phyloP scores from a whole-genome alignment of 2,113 vertebrate genomes.

The Tichodroma muraria region DNA sequence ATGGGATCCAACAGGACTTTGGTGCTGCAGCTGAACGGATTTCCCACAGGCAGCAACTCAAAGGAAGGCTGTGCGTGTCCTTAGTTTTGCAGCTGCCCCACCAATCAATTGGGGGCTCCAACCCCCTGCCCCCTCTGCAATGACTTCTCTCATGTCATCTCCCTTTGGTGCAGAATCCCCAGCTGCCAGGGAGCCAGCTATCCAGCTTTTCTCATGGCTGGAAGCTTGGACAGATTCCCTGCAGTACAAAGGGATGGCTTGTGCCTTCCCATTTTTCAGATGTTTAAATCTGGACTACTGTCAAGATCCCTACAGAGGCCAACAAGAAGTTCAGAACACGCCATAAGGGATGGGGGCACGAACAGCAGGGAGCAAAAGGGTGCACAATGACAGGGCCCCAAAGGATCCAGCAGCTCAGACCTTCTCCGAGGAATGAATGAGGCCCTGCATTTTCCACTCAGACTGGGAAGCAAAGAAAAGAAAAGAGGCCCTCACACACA shows the following conservation, averaged over 20 bases:
- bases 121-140: background rate
- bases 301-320: background rate
- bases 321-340: background rate
- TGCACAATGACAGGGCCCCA: background rate
- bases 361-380: background rate
- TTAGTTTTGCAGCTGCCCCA: background rate
- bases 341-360: background rate
- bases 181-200: background rate
- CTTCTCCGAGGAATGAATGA: background rate
- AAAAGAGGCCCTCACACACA: background rate
- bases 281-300: slow-evolving; percentile 1
- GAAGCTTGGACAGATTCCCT: background rate
- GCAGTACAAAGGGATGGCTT: background rate
- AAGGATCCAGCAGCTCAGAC: background rate
- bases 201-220: background rate
- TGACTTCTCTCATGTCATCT: background rate
- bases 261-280: background rate
- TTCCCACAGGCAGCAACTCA: background rate
- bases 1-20: background rate
- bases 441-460: background rate
- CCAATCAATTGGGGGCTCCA: too few species aligned
- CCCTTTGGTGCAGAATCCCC: background rate
- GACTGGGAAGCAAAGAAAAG: background rate
- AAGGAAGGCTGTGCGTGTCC: background rate
- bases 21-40: background rate